Conservation (phyloP, 2,113 vertebrate species). For the Pagrus major region DNA sequence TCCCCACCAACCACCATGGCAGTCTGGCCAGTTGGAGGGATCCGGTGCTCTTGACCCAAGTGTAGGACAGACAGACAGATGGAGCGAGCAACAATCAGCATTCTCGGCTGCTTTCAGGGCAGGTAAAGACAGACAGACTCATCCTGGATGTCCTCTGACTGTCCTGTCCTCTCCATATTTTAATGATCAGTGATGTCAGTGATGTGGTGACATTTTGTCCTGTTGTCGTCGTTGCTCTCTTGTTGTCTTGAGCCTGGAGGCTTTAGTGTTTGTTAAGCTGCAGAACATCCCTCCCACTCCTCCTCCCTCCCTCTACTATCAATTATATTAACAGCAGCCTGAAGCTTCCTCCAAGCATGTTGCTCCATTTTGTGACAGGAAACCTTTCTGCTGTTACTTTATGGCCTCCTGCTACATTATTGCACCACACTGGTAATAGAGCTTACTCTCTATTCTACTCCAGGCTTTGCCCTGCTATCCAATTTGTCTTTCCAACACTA, state of each 20-base stretch:
- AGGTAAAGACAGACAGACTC: neutral
- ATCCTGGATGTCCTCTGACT: neutral
- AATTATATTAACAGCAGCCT: constrained; percentile 68
- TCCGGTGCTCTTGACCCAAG: constrained; percentile 23
- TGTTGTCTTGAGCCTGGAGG: constrained; percentile 37
- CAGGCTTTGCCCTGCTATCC: constrained; percentile 54
- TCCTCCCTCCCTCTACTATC: constrained; percentile 42
- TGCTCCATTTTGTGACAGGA: constrained; percentile 67
- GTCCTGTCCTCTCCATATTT: constrained; percentile 5
- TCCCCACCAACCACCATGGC: constrained; percentile 9
- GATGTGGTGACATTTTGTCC: constrained; percentile 36
- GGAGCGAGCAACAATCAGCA: neutral
- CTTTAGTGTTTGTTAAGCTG: constrained; percentile 51
- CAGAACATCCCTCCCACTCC: constrained; percentile 33
- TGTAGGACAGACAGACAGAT: constrained; percentile 12
- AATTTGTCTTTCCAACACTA: constrained; percentile 59
- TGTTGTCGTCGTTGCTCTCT: constrained; percentile 43
- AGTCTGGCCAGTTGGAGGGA: constrained; percentile 2
- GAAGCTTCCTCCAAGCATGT: constrained; percentile 67
- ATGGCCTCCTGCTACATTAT: constrained; percentile 65
- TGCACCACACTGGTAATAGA: constrained; percentile 43
- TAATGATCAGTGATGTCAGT: constrained; percentile 31
- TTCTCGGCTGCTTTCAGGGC: neutral
- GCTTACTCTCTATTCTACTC: constrained; percentile 65
- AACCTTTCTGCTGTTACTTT: constrained; percentile 64